A percentile compares a stretch with the other conserved stretches of the same genome.
Conservation (phyloP, 2,797 vertebrate species). For the Hydrophis major region DNA sequence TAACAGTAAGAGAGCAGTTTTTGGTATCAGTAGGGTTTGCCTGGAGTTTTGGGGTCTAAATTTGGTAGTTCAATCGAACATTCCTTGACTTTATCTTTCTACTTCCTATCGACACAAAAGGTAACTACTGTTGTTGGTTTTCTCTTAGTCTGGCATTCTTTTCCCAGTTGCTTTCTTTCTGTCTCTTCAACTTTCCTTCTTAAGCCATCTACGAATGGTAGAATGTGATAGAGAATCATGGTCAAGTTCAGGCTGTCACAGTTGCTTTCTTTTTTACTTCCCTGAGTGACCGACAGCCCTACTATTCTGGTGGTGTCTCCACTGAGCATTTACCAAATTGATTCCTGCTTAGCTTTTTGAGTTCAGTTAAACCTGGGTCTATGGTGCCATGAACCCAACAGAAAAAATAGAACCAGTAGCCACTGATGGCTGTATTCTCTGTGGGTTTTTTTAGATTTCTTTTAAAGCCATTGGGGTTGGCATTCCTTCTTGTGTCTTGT, state of each 20-base stretch:
- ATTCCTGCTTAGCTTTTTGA: background rate
- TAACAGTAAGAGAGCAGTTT: background rate
- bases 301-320: background rate
- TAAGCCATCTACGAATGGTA: background rate
- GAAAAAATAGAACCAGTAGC: background rate
- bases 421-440: background rate
- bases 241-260: background rate
- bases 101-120: background rate
- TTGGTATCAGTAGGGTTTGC: background rate
- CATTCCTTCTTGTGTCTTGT: background rate
- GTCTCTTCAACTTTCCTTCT: background rate
- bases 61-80: background rate
- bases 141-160: background rate
- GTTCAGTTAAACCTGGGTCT: background rate
- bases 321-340: background rate
- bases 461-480: background rate
- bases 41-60: background rate
- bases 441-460: background rate
- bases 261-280: background rate
- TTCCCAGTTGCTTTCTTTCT: background rate
- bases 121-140: background rate
- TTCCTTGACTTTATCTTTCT: background rate
- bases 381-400: background rate
- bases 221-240: background rate
- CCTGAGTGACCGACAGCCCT: background rate